These are phyloP conservation scores for Mercenaria mercenaria DNA, from an alignment of 1,140 invertebrate species.

Conservation along the genomic window DNA sequence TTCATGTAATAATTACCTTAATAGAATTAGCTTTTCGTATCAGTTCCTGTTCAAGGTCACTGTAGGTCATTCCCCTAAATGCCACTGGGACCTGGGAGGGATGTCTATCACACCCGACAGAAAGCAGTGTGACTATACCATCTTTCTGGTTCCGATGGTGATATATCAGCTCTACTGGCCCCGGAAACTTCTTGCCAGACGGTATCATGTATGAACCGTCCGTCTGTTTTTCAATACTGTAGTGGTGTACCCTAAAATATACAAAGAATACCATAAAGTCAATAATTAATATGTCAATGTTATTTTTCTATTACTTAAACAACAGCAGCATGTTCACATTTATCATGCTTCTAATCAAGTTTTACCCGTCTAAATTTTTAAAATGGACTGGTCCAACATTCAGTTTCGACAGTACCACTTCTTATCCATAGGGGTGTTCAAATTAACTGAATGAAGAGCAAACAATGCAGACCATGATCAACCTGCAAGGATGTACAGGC, in stretches of 20 bases:
- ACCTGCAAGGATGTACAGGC: too few species aligned
- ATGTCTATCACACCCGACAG: conserved; percentile 82
- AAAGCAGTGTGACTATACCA: conserved; percentile 84
- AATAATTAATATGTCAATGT: not conserved
- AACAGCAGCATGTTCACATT: too few species aligned
- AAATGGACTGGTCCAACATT: too few species aligned
- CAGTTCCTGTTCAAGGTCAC: conserved; percentile 85
- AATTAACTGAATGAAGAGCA: too few species aligned
- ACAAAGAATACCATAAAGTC: not conserved
- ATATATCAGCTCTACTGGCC: conserved; percentile 84
- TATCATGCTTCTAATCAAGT: too few species aligned
- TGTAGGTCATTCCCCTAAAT: conserved; percentile 86
- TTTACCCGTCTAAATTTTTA: too few species aligned
- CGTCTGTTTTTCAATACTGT: conserved; percentile 84
- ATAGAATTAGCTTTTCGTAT: conserved; percentile 81
- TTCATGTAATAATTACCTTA: too few species aligned
- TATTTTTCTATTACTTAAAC: too few species aligned
- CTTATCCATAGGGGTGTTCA: too few species aligned
- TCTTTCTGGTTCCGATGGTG: conserved; percentile 80
- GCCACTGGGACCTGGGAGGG: conserved; percentile 83
- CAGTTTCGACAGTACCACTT: too few species aligned
- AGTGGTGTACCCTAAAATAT: conserved; percentile 84
- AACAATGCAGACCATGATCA: too few species aligned
- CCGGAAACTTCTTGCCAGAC: conserved; percentile 81
- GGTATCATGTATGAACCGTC: conserved; percentile 84